Conservation (phyloP, 2,797 vertebrate genomes). For the Pitangus sulphuratus region DNA sequence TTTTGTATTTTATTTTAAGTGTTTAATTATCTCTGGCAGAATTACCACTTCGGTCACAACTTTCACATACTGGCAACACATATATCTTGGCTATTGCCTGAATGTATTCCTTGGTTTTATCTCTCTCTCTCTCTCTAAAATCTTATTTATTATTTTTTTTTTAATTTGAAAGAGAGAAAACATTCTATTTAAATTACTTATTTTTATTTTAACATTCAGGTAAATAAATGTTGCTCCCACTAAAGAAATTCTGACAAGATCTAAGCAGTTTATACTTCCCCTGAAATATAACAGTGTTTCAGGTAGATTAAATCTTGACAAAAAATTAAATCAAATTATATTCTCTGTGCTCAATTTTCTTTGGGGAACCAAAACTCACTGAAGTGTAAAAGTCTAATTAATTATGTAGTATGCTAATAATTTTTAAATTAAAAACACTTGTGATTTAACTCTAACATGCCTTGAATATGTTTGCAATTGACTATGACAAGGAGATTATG, state of each 20-base stretch:
- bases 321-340: conserved; percentile 82
- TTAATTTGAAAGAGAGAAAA: not conserved
- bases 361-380: conserved; percentile 73
- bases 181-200: not conserved
- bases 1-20: not conserved
- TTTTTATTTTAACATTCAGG: not conserved
- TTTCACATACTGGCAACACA: not conserved
- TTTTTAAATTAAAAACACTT: conserved; percentile 81
- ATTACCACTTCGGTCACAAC: not conserved
- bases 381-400: conserved; percentile 82
- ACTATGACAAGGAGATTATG: conserved; percentile 51
- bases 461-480: conserved; percentile 56
- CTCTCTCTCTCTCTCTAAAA: not conserved
- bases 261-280: conserved; percentile 63
- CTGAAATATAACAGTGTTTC: conserved; percentile 72
- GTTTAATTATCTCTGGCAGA: not conserved
- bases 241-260: conserved; percentile 37
- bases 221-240: not conserved
- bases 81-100: not conserved
- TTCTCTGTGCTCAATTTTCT: conserved; percentile 77
- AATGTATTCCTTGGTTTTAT: not conserved
- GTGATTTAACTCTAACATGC: conserved; percentile 68
- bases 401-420: conserved; percentile 80
- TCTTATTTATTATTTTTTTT: not conserved
- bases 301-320: conserved; percentile 79